Percentiles rank a stretch among this genome's conserved stretches.
Conservation (phyloP, 2,797 vertebrate genomes). For the Clarias pachynema region DNA sequence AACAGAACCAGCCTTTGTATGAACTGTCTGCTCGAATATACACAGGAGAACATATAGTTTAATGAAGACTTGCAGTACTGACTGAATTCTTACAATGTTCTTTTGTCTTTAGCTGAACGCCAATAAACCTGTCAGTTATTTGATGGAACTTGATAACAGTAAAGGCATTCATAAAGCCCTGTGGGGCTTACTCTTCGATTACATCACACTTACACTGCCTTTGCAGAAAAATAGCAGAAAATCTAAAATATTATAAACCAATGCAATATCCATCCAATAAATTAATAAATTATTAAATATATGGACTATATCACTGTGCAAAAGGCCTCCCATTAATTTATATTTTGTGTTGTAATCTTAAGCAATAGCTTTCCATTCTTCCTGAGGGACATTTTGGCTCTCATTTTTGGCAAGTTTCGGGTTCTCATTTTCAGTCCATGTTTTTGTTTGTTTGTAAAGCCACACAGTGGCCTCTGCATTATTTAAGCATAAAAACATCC, state of each 20-base stretch:
- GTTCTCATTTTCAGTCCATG: too few relatives aligned
- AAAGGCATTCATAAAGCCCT: background rate
- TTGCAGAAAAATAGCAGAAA: background rate
- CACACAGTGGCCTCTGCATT: too few relatives aligned
- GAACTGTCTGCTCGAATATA: background rate
- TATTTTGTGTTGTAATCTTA: too few relatives aligned
- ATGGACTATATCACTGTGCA: too few relatives aligned
- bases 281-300: too few relatives aligned
- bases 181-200: background rate
- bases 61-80: background rate
- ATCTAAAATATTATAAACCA: background rate
- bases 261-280: background rate
- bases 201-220: background rate
- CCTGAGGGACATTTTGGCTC: too few relatives aligned
- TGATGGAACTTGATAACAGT: background rate
- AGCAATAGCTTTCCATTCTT: too few relatives aligned
- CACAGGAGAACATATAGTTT: conserved; percentile 7
- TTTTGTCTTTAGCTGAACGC: background rate
- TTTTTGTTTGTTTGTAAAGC: too few relatives aligned
- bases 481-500: too few relatives aligned
- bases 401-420: too few relatives aligned
- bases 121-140: background rate
- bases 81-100: background rate
- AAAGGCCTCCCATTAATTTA: too few relatives aligned
- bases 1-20: conserved; percentile 28